These are phyloP conservation scores for Vollenhovia emeryi DNA, from an alignment of 1,140 invertebrate species.

Conservation along the genomic window DNA sequence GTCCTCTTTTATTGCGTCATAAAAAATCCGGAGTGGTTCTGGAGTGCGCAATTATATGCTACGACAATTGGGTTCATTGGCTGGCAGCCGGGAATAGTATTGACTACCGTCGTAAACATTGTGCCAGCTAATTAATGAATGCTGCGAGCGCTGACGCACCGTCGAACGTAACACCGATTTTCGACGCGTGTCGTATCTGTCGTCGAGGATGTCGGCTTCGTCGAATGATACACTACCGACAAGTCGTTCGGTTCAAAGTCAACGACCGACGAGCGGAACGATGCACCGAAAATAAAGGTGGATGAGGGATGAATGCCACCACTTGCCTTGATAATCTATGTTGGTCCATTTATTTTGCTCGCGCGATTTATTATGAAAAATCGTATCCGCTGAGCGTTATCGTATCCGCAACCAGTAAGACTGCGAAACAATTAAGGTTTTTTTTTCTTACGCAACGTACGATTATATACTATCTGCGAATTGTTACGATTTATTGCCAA, in stretches of 20 bases:
- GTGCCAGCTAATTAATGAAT: slow-evolving; percentile 34
- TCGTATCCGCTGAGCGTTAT: neutral
- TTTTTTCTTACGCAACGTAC: neutral
- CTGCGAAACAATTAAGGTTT: neutral
- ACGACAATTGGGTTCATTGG: neutral
- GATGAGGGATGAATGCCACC: neutral
- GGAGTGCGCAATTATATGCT: neutral
- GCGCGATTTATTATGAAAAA: slow-evolving; percentile 26
- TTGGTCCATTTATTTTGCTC: slow-evolving; percentile 10
- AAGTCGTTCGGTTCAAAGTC: slow-evolving; percentile 46
- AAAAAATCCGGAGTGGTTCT: neutral
- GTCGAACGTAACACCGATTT: slow-evolving; percentile 12
- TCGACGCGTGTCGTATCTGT: slow-evolving; percentile 33
- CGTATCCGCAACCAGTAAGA: no score
- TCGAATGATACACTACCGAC: slow-evolving; percentile 50
- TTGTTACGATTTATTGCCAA: neutral
- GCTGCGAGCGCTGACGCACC: neutral
- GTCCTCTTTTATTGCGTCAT: neutral
- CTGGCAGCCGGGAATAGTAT: slow-evolving; percentile 22
- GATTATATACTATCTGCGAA: neutral
- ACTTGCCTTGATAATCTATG: neutral
- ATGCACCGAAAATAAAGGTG: slow-evolving; percentile 40
- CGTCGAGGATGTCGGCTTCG: slow-evolving; percentile 14
- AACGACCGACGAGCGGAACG: slow-evolving; percentile 24
- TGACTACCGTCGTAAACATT: slow-evolving; percentile 27